Evolutionary conservation across 2,113 vertebrate species (phyloP), one percentile per base, ranked within the genome.

Genomic region (Tympanuchus pallidicinctus): DNA sequence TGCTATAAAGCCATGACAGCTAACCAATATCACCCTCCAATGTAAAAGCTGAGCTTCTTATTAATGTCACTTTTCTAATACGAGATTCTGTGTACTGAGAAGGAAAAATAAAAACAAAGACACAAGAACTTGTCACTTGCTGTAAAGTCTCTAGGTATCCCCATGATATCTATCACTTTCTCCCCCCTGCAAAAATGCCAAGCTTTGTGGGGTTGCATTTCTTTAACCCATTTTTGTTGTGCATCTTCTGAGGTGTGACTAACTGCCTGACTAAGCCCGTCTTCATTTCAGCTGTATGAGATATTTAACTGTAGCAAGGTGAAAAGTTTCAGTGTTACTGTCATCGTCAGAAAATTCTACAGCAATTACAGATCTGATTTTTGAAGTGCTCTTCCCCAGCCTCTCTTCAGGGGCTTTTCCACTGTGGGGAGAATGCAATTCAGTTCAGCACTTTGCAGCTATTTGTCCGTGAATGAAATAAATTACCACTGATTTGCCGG

Each of bases 21-120:
- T 96, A 48, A 92, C 64, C 95, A 96, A 12, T 69, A 95, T 83
- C 32, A 60, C 91, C 96, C 89, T 93, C 90, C 93, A 82, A 50
- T 50, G 77, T 87, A 96, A 93, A 95, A 82, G 25, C 88, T 59
- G 59, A 95, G 54, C 14, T 67, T 56, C 14, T 92, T 95, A 95
- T 94, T 92, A 92, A 82, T 43, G 45, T 28, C 86, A 85, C 93
- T 61, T 82, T 88, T 14, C 89, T 88, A 89, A 93, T 56, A 81
- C 3, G 4, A 61, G 50, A 90, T 77, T 78, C 78, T 75, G 24
- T 47, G 66, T 54, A 82, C 81, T 69, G 50, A 86, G 91, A 96
- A 7, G 21, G 94, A 48, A 73, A 61, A 82, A 93, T 43, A 96
- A 6, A 27, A 93, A 52, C 32, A 48, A 54, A 54, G 8, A n/a